Percentiles rank a stretch among this genome's conserved stretches.
phyloP scores from a whole-genome alignment of 2,797 vertebrate genomes.

The Anguilla megastoma region DNA sequence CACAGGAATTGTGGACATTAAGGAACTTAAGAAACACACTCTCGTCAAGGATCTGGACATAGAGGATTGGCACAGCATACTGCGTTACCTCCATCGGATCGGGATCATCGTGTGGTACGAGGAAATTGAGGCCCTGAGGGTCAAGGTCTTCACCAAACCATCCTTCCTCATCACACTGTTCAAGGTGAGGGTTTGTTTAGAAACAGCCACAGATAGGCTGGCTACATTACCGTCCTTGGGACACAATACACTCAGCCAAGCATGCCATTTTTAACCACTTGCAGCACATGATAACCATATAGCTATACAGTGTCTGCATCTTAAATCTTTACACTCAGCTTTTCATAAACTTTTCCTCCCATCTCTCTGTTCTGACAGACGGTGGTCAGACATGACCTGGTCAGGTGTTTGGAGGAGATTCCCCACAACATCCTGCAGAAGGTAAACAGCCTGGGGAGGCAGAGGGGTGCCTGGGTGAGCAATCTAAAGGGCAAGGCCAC shows the following conservation, averaged over 20 bases:
- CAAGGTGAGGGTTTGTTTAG: constrained; percentile 59
- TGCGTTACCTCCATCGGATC: constrained; percentile 72
- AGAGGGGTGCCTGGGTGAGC: constrained; percentile 65
- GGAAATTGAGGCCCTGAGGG: constrained; percentile 63
- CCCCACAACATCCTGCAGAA: constrained; percentile 51
- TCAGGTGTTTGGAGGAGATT: constrained; percentile 62
- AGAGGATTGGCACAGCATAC: constrained; percentile 65
- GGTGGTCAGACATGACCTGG: constrained; percentile 67
- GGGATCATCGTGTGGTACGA: constrained; percentile 73
- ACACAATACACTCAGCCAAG: background rate
- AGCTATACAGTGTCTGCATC: too few relatives aligned
- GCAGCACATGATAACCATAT: too few relatives aligned
- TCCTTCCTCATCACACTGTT: constrained; percentile 74
- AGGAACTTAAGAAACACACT: background rate
- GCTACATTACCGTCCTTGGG: background rate
- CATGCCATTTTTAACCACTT: background rate
- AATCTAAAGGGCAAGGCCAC: constrained; percentile 65
- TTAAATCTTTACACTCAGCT: too few relatives aligned
- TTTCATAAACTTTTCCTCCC: background rate
- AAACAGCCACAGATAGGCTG: background rate
- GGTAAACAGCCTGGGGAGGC: constrained; percentile 58
- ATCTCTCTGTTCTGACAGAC: constrained; percentile 44
- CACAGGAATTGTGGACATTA: background rate
- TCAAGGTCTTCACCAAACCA: constrained; percentile 68
- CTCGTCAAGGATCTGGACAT: constrained; percentile 43